phyloP scores from a whole-genome alignment of 2,797 vertebrate genomes.

The Alca torda region DNA sequence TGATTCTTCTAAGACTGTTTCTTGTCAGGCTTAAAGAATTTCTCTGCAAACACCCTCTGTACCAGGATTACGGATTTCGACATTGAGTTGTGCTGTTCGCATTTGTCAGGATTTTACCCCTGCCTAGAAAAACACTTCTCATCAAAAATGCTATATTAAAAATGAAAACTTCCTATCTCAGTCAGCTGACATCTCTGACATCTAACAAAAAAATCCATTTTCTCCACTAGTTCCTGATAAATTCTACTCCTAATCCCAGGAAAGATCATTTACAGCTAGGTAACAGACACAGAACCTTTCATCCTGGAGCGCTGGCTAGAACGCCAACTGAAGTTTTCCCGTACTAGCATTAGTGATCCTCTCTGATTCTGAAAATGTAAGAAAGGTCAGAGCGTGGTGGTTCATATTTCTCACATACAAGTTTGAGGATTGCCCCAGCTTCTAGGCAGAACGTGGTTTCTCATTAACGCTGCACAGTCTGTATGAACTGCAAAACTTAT shows the following conservation, averaged over 20 bases:
- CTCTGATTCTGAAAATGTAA: neutral
- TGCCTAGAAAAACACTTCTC: neutral
- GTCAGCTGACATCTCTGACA: neutral
- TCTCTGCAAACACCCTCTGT: neutral
- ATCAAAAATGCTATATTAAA: neutral
- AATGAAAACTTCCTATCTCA: neutral
- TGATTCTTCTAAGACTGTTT: neutral
- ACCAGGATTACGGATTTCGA: neutral
- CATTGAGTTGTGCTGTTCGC: fast-evolving
- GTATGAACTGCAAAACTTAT: neutral
- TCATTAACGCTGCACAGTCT: neutral
- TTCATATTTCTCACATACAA: neutral
- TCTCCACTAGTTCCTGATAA: neutral
- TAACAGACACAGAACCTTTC: neutral
- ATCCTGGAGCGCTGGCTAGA: neutral
- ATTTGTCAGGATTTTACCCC: neutral
- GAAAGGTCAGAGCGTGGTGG: neutral
- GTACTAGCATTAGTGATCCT: too few relatives aligned
- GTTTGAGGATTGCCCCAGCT: neutral
- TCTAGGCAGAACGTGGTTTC: neutral
- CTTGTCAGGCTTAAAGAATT: neutral
- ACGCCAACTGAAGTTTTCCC: neutral
- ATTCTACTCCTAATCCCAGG: neutral
- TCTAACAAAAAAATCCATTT: neutral
- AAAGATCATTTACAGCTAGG: neutral